A percentile compares a stretch with the other conserved stretches of the same genome.
These are phyloP conservation scores for Ectemnius continuus DNA, from an alignment of 2,888 invertebrate genomes.

Conservation along the genomic window DNA sequence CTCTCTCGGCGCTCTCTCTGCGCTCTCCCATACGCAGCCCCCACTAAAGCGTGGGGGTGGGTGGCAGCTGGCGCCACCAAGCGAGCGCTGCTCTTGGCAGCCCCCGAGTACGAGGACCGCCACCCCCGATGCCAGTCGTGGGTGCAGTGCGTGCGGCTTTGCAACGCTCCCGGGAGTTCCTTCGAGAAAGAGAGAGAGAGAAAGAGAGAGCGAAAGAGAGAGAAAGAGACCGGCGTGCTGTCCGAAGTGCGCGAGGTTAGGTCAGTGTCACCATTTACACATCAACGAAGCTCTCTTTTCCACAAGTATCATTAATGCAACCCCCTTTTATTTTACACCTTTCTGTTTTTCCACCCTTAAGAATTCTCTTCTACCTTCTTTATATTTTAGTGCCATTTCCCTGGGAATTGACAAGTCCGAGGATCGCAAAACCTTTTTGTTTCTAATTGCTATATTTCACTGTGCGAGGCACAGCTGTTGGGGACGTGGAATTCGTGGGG, in stretches of 20 bases:
- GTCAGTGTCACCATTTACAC: constrained; percentile 57
- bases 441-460: too few species aligned
- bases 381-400: too few species aligned
- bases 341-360: background rate
- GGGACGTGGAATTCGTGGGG: too few species aligned
- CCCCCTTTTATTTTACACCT: constrained; percentile 1
- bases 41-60: too few species aligned
- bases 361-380: too few species aligned
- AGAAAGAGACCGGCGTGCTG: constrained; percentile 44
- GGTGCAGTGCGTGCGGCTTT: constrained; percentile 75
- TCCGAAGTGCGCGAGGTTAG: constrained; percentile 70
- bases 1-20: constrained; percentile 30
- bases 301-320: background rate
- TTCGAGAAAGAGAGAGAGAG: constrained; percentile 36
- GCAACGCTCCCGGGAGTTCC: constrained; percentile 70
- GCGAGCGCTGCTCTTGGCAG: constrained; percentile 51
- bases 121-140: constrained; percentile 57
- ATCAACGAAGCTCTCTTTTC: background rate
- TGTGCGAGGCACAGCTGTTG: too few species aligned
- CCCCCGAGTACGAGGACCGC: constrained; percentile 39
- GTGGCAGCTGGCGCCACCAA: constrained; percentile 62
- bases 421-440: too few species aligned
- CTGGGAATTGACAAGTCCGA: too few species aligned
- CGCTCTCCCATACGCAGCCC: constrained; percentile 24
- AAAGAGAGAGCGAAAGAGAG: constrained; percentile 16